Evolutionary conservation across 2,888 invertebrate species (phyloP).

Genomic region (Lobophora halterata): DNA sequence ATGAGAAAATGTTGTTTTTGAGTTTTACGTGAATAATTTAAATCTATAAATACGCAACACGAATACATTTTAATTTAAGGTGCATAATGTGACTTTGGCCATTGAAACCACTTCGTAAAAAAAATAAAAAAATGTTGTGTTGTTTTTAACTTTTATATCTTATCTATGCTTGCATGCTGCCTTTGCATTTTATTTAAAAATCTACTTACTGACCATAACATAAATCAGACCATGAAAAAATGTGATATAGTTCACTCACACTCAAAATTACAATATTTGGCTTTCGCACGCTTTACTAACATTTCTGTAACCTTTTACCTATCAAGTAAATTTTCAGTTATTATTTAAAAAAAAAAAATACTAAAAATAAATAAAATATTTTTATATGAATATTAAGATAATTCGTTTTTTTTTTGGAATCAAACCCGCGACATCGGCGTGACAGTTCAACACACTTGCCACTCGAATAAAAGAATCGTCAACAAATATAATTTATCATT

Average conservation of each 20-base stretch:
- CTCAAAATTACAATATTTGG: slow-evolving; percentile 1
- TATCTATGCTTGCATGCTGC: slow-evolving; percentile 8
- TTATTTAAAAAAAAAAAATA: too few relatives aligned
- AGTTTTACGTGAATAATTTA: slow-evolving; percentile 5
- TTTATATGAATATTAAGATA: too few relatives aligned
- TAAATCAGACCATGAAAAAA: too few relatives aligned
- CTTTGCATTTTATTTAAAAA: slow-evolving; percentile 1
- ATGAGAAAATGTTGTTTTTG: slow-evolving; percentile 4
- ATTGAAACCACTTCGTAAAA: too few relatives aligned
- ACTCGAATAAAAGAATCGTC: too few relatives aligned
- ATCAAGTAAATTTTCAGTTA: not conserved
- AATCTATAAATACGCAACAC: slow-evolving; percentile 3
- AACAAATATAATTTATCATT: too few relatives aligned
- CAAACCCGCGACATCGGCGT: too few relatives aligned
- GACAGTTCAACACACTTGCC: too few relatives aligned
- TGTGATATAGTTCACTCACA: too few relatives aligned
- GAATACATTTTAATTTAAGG: not conserved
- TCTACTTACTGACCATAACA: too few relatives aligned
- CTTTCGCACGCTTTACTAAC: slow-evolving; percentile 22
- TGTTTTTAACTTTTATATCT: slow-evolving; percentile 2
- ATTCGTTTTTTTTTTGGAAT: too few relatives aligned
- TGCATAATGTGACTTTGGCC: slow-evolving; percentile 3
- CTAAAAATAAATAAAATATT: too few relatives aligned
- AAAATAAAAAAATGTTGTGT: not conserved
- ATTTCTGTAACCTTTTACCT: slow-evolving; percentile 1